These are phyloP conservation scores for Tricholauxania praeusta DNA, from an alignment of 2,888 invertebrate species.

Conservation along the genomic window DNA sequence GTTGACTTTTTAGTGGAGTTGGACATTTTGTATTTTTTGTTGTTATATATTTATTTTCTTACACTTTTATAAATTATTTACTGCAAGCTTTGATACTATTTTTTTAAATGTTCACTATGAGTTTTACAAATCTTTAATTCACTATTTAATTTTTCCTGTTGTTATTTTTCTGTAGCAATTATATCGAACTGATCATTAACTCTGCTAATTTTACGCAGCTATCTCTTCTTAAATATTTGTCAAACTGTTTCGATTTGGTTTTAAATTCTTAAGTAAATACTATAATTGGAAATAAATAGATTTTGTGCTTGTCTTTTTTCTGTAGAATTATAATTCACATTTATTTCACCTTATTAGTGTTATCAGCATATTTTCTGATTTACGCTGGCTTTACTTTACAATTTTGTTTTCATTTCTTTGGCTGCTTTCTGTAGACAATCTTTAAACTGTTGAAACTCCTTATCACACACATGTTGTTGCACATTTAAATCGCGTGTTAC, in stretches of 20 bases:
- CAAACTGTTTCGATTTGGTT: neutral
- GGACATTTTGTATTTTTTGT: constrained; percentile 26
- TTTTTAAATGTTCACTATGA: no score
- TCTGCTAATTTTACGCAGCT: no score
- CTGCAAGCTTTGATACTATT: no score
- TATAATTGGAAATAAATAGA: no score
- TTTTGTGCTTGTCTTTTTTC: no score
- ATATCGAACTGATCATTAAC: neutral
- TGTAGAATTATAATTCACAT: no score
- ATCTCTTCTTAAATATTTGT: no score
- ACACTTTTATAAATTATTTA: neutral
- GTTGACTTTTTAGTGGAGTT: neutral
- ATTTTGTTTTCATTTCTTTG: constrained; percentile 75
- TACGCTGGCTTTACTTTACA: constrained; percentile 69
- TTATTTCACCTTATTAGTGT: no score
- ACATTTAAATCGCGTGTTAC: constrained; percentile 80
- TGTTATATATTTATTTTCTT: neutral
- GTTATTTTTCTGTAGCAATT: neutral
- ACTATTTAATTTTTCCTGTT: neutral
- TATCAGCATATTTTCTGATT: neutral
- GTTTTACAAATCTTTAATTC: constrained; percentile 18
- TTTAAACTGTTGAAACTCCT: constrained; percentile 83
- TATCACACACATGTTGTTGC: constrained; percentile 78
- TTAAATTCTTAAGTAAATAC: neutral
- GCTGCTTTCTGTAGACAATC: constrained; percentile 80